Percentiles rank a stretch among this genome's conserved stretches.
Evolutionary conservation across 2,888 invertebrate genomes (phyloP).

Genomic region (Catotricha subobsoleta): DNA sequence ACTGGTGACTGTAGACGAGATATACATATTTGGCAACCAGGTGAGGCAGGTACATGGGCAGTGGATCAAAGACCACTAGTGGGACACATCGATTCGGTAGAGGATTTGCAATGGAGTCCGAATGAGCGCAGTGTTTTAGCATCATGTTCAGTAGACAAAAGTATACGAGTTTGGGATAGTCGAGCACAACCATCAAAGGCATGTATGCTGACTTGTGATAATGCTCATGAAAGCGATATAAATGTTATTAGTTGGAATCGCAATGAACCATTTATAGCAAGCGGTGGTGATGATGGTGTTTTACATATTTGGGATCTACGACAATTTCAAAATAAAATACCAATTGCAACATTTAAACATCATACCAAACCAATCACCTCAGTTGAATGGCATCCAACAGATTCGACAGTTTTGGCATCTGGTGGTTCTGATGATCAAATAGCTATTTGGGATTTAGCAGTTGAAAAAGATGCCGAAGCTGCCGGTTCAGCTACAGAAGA

Average conservation of each 20-base stretch:
- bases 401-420: conserved; percentile 84
- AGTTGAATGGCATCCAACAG: conserved; percentile 91
- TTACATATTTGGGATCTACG: conserved; percentile 92
- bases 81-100: conserved; percentile 84
- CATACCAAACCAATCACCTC: conserved; percentile 87
- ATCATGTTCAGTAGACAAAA: conserved; percentile 75
- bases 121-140: conserved; percentile 79
- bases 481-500: conserved; percentile 42
- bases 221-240: conserved; percentile 81
- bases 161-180: conserved; percentile 91
- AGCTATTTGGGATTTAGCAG: conserved; percentile 89
- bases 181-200: conserved; percentile 72
- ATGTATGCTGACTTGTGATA: conserved; percentile 71
- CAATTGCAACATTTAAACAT: conserved; percentile 89
- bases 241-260: conserved; percentile 97
- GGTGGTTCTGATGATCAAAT: conserved; percentile 90
- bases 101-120: conserved; percentile 98
- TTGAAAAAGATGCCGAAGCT: conserved; percentile 57
- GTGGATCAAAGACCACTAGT: conserved; percentile 77
- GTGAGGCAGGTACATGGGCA: conserved; percentile 62
- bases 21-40: conserved; percentile 85
- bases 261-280: conserved; percentile 75
- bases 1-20: conserved; percentile 87
- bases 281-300: conserved; percentile 90
- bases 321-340: conserved; percentile 54